Evolutionary conservation across 2,888 invertebrate genomes (phyloP).

Genomic region (Lasioglossum figueresi): DNA sequence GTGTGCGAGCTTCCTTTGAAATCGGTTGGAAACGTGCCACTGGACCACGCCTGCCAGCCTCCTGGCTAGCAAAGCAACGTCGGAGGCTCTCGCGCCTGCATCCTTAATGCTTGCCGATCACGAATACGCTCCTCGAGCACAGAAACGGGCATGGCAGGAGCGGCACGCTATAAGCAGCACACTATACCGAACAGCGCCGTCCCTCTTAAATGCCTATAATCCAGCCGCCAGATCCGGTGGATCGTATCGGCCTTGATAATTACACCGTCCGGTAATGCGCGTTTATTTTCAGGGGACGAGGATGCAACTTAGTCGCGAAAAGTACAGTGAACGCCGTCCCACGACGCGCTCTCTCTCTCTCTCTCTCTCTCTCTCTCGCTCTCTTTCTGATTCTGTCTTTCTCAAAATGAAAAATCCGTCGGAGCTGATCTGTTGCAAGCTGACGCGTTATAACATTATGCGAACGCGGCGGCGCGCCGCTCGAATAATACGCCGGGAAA

Average conservation of each 20-base stretch:
- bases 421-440: conserved; percentile 7
- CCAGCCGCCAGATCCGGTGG: background rate
- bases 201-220: conserved; percentile 35
- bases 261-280: conserved; percentile 12
- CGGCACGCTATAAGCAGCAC: conserved; percentile 4
- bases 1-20: conserved; percentile 64
- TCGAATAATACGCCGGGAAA: conserved; percentile 24
- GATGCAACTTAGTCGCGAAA: conserved; percentile 18
- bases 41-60: conserved; percentile 63
- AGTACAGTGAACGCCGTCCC: background rate
- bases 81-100: background rate
- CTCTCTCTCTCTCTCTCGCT: background rate
- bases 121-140: conserved; percentile 8
- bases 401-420: background rate
- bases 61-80: background rate
- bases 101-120: conserved; percentile 30
- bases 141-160: background rate
- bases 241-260: conserved; percentile 30
- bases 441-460: conserved; percentile 8
- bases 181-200: conserved; percentile 6
- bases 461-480: conserved; percentile 1
- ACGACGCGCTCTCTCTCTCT: background rate
- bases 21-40: conserved; percentile 63
- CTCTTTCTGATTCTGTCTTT: background rate
- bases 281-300: conserved; percentile 26